Evolutionary conservation across 2,888 invertebrate genomes (phyloP), one percentile per base, ranked within the genome.

Genomic region (Oligia strigilis): DNA sequence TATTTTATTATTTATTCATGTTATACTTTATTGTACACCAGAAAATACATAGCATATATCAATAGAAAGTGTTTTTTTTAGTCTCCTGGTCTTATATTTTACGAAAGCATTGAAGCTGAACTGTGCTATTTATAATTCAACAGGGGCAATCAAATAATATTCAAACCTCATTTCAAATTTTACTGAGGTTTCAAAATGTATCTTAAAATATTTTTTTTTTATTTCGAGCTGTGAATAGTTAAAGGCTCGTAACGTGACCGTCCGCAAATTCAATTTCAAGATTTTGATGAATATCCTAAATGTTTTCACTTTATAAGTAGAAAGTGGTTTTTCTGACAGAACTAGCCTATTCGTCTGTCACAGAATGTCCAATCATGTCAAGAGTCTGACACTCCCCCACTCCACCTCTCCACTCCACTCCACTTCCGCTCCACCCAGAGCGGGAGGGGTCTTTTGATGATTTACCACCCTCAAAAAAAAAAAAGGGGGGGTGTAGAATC

Each of bases 241-340:
- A 29, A 29, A 46, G 55, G 40, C 40, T 17, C 14, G 46, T 40
- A 72, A 82, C 43, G 67, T 43, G 74, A 79, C 79, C 64, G 36
- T 55, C 29, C n/a, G 17, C 52, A 75, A 80, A 82, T 82, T 84
- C 65, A 82, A 82, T 84, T 84, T 83, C 36, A 80, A 49, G 9
- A 79, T 73, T 79, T 69, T 79, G 69, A 79, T 82, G 84, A 79
- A 84, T 70, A 73, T 84, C 29, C 58, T 83, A 40, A 55, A 52
- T 71, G 29, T 64, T 67, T 79, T n/a, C n/a, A n/a, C n/a, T n/a
- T 73, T 64, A 73, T 69, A 58, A 17, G 19, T 19, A 14, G 23
- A 83, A 72, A 69, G n/a, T 73, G 52, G 6, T 73, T 79, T 73
- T 79, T 79, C 36, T 69, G 64, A 19, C 58, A 58, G 55, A 60